A percentile compares a stretch with the other conserved stretches of the same genome.
These are phyloP conservation scores for Anastatus disparis DNA, from an alignment of 1,140 invertebrate species.

Conservation along the genomic window DNA sequence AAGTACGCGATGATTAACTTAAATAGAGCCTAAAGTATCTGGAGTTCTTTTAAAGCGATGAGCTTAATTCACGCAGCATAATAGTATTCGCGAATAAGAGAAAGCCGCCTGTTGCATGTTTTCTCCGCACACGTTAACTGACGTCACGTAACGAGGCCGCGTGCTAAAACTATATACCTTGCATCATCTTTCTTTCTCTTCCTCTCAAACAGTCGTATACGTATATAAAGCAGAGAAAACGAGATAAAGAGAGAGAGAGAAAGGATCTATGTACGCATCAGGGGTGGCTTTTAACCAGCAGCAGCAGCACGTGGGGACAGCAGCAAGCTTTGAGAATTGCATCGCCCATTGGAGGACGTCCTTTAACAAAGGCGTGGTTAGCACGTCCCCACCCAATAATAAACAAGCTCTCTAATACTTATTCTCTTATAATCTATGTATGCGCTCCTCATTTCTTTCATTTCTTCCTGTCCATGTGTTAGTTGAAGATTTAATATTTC, in stretches of 20 bases:
- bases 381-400: slow-evolving; percentile 64
- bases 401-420: too few species aligned
- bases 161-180: background rate
- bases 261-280: too few species aligned
- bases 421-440: too few species aligned
- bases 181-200: slow-evolving; percentile 1
- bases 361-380: slow-evolving; percentile 65
- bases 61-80: background rate
- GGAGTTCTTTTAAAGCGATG: background rate
- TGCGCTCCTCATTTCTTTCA: slow-evolving; percentile 19
- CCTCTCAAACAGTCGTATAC: background rate
- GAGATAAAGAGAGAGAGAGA: background rate
- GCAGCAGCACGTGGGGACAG: slow-evolving; percentile 55
- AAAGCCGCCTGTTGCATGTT: slow-evolving; percentile 64
- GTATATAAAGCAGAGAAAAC: slow-evolving; percentile 14
- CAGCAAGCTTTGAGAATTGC: too few species aligned
- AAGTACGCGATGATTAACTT: too few species aligned
- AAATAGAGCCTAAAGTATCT: too few species aligned
- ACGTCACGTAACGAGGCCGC: slow-evolving; percentile 49
- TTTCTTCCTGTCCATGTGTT: background rate
- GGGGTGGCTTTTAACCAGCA: slow-evolving; percentile 32
- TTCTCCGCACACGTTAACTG: slow-evolving; percentile 44
- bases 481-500: background rate
- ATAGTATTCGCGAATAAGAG: background rate
- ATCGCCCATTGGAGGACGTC: slow-evolving; percentile 60